Evolutionary conservation across 2,797 vertebrate genomes (phyloP).

Genomic region (Eidolon dupreanum): DNA sequence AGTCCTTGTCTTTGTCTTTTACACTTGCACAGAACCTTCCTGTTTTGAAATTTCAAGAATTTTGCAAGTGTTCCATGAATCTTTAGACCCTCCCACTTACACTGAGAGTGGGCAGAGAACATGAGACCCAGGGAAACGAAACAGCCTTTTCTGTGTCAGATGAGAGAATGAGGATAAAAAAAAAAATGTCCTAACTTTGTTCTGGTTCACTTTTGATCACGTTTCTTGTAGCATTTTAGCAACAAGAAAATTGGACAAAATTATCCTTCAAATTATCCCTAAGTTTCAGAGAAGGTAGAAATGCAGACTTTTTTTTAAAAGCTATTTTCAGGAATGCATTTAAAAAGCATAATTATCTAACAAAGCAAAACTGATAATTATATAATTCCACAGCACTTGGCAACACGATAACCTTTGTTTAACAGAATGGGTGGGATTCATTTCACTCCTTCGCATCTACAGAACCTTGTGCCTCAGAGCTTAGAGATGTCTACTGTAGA

Average conservation of each 20-base stretch:
- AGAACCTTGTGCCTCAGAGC: neutral
- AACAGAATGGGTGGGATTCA: conserved; percentile 41
- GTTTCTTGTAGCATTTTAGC: neutral
- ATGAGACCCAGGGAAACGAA: conserved; percentile 52
- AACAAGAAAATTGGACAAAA: conserved; percentile 24
- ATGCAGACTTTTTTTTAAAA: conserved; percentile 14
- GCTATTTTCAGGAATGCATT: conserved; percentile 66
- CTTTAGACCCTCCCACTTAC: conserved; percentile 50
- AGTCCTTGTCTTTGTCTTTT: neutral
- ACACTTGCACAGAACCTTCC: neutral
- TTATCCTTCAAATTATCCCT: neutral
- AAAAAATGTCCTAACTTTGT: conserved; percentile 29
- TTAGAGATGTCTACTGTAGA: neutral
- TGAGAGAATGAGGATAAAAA: neutral
- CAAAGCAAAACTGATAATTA: conserved; percentile 68
- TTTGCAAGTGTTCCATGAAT: conserved; percentile 46
- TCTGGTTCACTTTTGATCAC: conserved; percentile 40
- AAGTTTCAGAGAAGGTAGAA: conserved; percentile 45
- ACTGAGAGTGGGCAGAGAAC: conserved; percentile 39
- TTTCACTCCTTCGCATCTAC: neutral
- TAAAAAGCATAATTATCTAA: conserved; percentile 63
- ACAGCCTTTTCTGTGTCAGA: conserved; percentile 14
- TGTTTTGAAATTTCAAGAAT: conserved; percentile 65
- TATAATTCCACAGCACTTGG: conserved; percentile 54
- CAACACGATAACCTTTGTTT: conserved; percentile 69